Evolutionary conservation across 2,797 vertebrate species (phyloP).

Genomic region (Rhinatrema bivittatum): DNA sequence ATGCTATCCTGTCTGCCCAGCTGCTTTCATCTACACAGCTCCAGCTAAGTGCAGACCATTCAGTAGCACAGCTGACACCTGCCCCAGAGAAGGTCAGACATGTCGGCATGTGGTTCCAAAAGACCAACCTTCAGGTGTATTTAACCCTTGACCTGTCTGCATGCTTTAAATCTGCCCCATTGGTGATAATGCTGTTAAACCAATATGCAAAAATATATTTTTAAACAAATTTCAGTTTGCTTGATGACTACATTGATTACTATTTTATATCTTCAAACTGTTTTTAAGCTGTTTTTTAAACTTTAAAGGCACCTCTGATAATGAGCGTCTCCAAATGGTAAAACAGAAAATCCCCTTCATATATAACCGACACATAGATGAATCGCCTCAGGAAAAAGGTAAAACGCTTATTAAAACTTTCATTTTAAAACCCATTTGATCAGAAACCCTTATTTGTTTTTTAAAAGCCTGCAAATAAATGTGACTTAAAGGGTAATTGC

Average conservation of each 20-base stretch:
- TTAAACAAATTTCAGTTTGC: slow-evolving; percentile 56
- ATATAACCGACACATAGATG: slow-evolving; percentile 92
- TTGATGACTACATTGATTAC: too few relatives aligned
- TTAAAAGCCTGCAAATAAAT: slow-evolving; percentile 74
- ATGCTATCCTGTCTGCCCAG: too few relatives aligned
- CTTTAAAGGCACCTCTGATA: slow-evolving; percentile 98
- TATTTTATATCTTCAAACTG: slow-evolving; percentile 82
- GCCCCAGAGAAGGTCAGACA: too few relatives aligned
- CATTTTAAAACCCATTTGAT: slow-evolving; percentile 67
- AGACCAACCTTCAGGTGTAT: too few relatives aligned
- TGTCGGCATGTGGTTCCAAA: too few relatives aligned
- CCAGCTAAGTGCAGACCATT: too few relatives aligned
- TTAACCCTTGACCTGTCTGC: too few relatives aligned
- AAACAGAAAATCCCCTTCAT: slow-evolving; percentile 99
- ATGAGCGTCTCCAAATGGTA: slow-evolving; percentile 95
- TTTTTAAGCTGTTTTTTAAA: slow-evolving; percentile 90
- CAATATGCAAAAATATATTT: slow-evolving; percentile 54
- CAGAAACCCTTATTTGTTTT: slow-evolving; percentile 68
- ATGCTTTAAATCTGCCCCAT: too few relatives aligned
- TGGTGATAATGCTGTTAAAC: too few relatives aligned
- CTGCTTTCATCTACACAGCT: too few relatives aligned
- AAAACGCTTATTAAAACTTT: slow-evolving; percentile 73
- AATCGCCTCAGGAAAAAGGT: slow-evolving; percentile 99
- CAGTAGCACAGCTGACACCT: too few relatives aligned
- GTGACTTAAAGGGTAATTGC: slow-evolving; percentile 68